Conservation (phyloP, 1,140 invertebrate species). For the Gerris buenoi region DNA sequence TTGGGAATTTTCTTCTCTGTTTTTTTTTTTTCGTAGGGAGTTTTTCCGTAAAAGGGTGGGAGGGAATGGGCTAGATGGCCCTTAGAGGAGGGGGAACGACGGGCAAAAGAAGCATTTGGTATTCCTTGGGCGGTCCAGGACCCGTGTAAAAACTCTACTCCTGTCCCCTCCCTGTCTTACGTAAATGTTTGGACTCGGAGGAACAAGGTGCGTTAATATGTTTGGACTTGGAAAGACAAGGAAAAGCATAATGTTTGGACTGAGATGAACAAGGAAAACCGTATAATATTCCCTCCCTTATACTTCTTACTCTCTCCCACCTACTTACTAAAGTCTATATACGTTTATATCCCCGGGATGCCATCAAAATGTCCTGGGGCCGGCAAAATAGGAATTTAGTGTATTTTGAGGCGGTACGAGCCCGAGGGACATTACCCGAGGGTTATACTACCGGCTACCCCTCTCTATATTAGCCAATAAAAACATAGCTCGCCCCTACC, state of each 20-base stretch:
- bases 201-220: neutral
- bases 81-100: neutral
- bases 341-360: neutral
- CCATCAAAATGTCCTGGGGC: neutral
- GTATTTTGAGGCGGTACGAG: neutral
- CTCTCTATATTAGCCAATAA: neutral
- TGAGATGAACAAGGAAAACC: neutral
- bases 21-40: no score
- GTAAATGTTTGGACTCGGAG: neutral
- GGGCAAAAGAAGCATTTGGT: neutral
- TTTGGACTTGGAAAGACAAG: neutral
- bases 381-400: neutral
- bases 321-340: neutral
- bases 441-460: no score
- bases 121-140: neutral
- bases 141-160: neutral
- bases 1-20: neutral
- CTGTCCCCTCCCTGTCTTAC: neutral
- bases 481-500: neutral
- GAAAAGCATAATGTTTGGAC: neutral
- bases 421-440: neutral
- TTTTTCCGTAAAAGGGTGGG: no score
- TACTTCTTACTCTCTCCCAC: neutral
- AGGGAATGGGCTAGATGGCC: neutral
- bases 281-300: neutral